These are phyloP conservation scores for Tiphia femorata DNA, from an alignment of 2,888 invertebrate species.

Conservation along the genomic window DNA sequence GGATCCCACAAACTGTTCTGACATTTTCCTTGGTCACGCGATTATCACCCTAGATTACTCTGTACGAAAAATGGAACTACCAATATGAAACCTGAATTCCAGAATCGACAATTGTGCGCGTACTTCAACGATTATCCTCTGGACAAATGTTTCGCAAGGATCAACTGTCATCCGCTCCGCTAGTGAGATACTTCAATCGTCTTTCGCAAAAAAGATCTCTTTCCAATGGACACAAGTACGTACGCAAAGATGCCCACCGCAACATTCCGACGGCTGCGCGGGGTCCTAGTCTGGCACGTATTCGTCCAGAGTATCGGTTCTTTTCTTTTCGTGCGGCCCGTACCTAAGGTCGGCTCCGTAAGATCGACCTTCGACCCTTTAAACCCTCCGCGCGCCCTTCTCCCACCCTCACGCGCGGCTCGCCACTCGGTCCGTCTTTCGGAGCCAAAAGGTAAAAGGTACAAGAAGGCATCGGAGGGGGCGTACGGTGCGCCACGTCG, in stretches of 20 bases:
- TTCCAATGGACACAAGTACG: neutral
- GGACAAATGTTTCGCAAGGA: too few relatives aligned
- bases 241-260: constrained; percentile 16
- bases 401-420: constrained; percentile 1
- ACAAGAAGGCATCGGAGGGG: constrained; percentile 52
- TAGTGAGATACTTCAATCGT: neutral
- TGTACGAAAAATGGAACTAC: too few relatives aligned
- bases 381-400: constrained; percentile 42
- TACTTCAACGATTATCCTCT: too few relatives aligned
- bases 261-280: too few relatives aligned
- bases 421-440: constrained; percentile 20
- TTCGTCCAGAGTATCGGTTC: too few relatives aligned
- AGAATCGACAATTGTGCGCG: too few relatives aligned
- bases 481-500: constrained; percentile 67
- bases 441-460: constrained; percentile 39
- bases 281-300: too few relatives aligned
- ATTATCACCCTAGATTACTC: too few relatives aligned
- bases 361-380: constrained; percentile 64
- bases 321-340: constrained; percentile 29
- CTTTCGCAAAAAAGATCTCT: neutral
- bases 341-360: constrained; percentile 41
- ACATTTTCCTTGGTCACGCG: too few relatives aligned
- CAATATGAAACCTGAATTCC: too few relatives aligned
- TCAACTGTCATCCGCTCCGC: too few relatives aligned
- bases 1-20: too few relatives aligned